Evolutionary conservation across 1,140 invertebrate genomes (phyloP).

Genomic region (Pseudomyrmex sp.): DNA sequence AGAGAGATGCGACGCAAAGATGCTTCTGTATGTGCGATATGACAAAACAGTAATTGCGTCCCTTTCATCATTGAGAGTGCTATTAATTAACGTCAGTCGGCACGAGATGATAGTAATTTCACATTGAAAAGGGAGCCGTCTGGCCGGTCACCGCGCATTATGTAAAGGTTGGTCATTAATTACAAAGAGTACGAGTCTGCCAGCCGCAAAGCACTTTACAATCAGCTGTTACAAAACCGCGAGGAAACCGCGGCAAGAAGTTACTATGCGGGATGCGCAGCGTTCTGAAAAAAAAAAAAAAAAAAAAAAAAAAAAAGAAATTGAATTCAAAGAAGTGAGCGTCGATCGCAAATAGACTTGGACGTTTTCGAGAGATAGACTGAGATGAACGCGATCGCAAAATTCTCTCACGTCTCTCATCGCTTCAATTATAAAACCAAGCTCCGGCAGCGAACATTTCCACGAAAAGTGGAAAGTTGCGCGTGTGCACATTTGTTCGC

Average conservation of each 20-base stretch:
- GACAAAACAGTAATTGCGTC: conserved; percentile 59
- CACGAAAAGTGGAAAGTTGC: conserved; percentile 36
- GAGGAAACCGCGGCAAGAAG: conserved; percentile 41
- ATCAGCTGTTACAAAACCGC: conserved; percentile 61
- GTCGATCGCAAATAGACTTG: conserved; percentile 18
- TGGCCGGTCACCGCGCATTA: conserved; percentile 43
- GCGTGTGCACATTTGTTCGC: conserved; percentile 32
- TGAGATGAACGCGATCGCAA: not conserved
- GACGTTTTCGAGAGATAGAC: conserved; percentile 24
- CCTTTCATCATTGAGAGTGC: conserved; percentile 40
- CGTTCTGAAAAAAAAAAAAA: conserved; percentile 21
- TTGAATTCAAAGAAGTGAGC: conserved; percentile 60
- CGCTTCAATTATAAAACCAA: conserved; percentile 55
- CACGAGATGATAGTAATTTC: conserved; percentile 35
- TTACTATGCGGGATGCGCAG: not conserved
- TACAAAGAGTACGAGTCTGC: conserved; percentile 39
- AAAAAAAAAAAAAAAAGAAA: conserved; percentile 45
- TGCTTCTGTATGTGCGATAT: conserved; percentile 21
- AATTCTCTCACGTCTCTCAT: not conserved
- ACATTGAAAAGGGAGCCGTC: conserved; percentile 42
- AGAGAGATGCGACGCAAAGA: not conserved
- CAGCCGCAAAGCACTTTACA: conserved; percentile 41
- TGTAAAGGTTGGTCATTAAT: conserved; percentile 49
- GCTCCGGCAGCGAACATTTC: conserved; percentile 56
- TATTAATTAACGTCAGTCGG: conserved; percentile 54